phyloP scores from a whole-genome alignment of 2,888 invertebrate genomes.

The Cataglyphis altisquamis region DNA sequence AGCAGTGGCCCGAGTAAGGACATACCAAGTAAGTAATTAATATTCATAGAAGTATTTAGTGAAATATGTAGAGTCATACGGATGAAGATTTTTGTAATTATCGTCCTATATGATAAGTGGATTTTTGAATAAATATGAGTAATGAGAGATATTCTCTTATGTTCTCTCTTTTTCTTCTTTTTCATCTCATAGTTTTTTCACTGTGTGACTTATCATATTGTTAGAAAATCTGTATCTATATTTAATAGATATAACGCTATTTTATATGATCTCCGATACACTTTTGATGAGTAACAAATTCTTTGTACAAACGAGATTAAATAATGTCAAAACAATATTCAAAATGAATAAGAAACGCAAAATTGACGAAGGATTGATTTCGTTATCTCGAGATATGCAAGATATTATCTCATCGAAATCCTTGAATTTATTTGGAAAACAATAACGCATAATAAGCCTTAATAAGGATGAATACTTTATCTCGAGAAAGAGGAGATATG shows the following conservation, averaged over 20 bases:
- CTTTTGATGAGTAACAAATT: neutral
- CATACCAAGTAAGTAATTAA: slow-evolving; percentile 80
- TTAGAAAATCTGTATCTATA: neutral
- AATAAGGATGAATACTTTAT: neutral
- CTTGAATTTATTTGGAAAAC: neutral
- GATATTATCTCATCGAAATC: neutral
- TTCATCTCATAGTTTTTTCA: neutral
- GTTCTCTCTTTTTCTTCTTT: neutral
- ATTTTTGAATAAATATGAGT: neutral
- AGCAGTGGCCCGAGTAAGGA: slow-evolving; percentile 84
- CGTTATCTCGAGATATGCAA: neutral
- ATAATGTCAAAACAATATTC: neutral
- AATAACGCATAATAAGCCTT: neutral
- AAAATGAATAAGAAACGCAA: neutral
- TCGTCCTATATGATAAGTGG: neutral
- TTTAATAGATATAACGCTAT: neutral
- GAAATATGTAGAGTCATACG: neutral
- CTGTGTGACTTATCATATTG: neutral
- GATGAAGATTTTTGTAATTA: neutral
- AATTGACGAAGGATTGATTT: neutral
- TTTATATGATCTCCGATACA: neutral
- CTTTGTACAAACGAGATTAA: neutral
- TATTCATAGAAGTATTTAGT: neutral
- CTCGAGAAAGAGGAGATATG: neutral
- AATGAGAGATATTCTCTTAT: neutral